Evolutionary conservation across 2,797 vertebrate species (phyloP).

Genomic region (Peromyscus attwateri): DNA sequence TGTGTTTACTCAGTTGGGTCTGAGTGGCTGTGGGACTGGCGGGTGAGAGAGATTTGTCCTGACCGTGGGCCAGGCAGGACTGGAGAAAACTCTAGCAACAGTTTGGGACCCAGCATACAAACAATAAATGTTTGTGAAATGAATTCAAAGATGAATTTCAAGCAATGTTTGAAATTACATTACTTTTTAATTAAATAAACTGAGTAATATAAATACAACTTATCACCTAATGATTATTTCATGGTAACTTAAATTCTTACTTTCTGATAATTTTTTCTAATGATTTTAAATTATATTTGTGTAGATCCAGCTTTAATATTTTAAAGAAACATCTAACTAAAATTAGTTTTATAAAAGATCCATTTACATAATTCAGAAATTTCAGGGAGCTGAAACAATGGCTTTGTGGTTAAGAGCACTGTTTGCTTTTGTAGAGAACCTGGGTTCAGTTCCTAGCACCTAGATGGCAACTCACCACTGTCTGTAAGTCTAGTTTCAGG

Average conservation of each 20-base stretch:
- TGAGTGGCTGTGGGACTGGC: too few species aligned
- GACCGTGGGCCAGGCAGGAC: too few species aligned
- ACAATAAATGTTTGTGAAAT: not conserved
- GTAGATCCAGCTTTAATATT: not conserved
- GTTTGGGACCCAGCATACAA: not conserved
- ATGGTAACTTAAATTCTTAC: slow-evolving; percentile 6
- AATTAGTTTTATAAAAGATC: not conserved
- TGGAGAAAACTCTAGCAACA: too few species aligned
- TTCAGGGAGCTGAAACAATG: not conserved
- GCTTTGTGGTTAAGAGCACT: not conserved
- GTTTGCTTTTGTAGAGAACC: not conserved
- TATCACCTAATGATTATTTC: not conserved
- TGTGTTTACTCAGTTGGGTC: too few species aligned
- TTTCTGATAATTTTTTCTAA: not conserved
- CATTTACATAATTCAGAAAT: not conserved
- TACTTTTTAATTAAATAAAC: not conserved
- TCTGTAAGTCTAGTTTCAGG: not conserved
- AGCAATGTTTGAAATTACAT: not conserved
- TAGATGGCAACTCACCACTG: not conserved
- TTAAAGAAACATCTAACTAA: slow-evolving; percentile 23
- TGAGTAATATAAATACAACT: not conserved
- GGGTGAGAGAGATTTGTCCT: too few species aligned
- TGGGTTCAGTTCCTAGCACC: not conserved
- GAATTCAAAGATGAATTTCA: not conserved
- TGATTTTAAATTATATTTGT: not conserved